These are phyloP conservation scores for Ciona savignyi DNA, from an alignment of 23 tunicate species.

Conservation along the genomic window DNA sequence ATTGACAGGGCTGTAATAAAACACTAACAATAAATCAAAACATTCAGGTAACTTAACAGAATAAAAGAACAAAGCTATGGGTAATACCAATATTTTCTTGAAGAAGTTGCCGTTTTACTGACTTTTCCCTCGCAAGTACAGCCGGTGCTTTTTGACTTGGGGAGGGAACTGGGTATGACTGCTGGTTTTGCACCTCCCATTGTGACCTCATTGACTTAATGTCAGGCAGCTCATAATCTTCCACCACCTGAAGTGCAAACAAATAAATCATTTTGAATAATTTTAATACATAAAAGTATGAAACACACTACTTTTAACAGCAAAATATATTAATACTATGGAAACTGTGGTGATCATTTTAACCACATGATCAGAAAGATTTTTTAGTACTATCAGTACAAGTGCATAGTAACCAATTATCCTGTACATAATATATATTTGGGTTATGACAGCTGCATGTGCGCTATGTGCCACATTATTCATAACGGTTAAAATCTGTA, in stretches of 20 bases:
- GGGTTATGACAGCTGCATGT: too few species aligned
- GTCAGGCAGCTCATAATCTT: constrained; percentile 70
- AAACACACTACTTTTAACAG: background rate
- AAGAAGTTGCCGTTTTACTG: background rate
- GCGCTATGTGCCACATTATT: too few species aligned
- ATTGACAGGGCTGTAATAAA: too few species aligned
- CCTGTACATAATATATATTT: too few species aligned
- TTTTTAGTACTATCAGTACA: background rate
- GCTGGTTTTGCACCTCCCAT: constrained; percentile 32
- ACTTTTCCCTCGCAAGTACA: constrained; percentile 1
- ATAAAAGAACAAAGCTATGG: background rate
- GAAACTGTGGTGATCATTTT: background rate
- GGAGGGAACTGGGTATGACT: constrained; percentile 6
- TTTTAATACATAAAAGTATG: too few species aligned
- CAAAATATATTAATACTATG: background rate
- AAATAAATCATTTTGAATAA: too few species aligned
- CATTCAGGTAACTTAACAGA: too few species aligned
- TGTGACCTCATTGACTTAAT: constrained; percentile 79
- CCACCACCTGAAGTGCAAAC: constrained; percentile 34
- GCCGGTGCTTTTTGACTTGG: constrained; percentile 32
- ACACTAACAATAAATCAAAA: too few species aligned
- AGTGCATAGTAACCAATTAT: too few species aligned
- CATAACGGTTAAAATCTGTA: too few species aligned
- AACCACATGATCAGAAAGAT: background rate
- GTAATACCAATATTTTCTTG: background rate